phyloP scores from a whole-genome alignment of 1,140 invertebrate species.

The Macrostomum lignano region DNA sequence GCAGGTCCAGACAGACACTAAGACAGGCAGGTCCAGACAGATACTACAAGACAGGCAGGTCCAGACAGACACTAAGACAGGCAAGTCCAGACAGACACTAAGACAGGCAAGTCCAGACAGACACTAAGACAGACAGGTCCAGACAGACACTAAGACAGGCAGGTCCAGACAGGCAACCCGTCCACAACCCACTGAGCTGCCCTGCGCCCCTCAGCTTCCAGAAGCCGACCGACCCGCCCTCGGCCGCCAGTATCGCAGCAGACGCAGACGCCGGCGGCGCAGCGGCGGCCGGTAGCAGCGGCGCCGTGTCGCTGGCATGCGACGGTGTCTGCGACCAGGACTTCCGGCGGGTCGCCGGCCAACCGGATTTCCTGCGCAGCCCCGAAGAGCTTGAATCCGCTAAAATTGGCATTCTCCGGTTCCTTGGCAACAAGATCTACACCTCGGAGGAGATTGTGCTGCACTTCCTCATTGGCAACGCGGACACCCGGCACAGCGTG shows the following conservation, averaged over 20 bases:
- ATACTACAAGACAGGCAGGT: too few relatives aligned
- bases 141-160: neutral
- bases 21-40: too few relatives aligned
- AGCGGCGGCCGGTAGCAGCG: constrained; percentile 35
- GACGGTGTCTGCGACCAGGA: constrained; percentile 39
- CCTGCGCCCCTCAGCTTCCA: too few relatives aligned
- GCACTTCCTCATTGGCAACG: constrained; percentile 48
- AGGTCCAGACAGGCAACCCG: neutral
- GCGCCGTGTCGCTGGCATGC: constrained; percentile 48
- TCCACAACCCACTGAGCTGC: neutral
- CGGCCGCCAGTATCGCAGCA: too few relatives aligned
- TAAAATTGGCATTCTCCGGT: constrained; percentile 50
- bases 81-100: too few relatives aligned
- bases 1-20: too few relatives aligned
- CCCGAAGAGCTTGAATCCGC: constrained; percentile 12
- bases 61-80: too few relatives aligned
- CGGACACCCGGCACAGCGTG: constrained; percentile 40
- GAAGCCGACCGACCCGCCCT: neutral
- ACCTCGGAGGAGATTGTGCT: constrained; percentile 42
- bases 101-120: too few relatives aligned
- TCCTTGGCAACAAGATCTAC: constrained; percentile 45
- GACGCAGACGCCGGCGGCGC: too few relatives aligned
- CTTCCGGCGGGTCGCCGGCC: neutral
- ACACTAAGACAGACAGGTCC: too few relatives aligned
- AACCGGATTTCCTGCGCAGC: neutral